phyloP scores from a whole-genome alignment of 2,888 invertebrate species.

The Eudemis profundana region DNA sequence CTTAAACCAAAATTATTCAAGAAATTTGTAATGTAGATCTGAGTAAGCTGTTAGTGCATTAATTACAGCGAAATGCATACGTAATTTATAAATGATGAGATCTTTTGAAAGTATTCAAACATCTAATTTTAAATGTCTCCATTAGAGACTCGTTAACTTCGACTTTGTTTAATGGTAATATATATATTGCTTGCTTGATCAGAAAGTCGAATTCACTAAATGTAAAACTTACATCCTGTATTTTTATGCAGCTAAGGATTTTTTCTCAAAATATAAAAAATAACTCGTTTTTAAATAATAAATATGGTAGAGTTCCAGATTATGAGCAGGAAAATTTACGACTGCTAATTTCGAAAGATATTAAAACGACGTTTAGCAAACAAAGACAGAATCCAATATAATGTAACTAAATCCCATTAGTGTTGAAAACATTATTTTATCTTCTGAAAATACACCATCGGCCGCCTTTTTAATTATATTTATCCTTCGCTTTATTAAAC shows the following conservation, averaged over 20 bases:
- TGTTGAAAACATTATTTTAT: constrained; percentile 12
- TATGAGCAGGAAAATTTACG: too few relatives aligned
- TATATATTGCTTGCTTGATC: too few relatives aligned
- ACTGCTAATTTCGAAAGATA: too few relatives aligned
- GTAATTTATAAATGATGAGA: neutral
- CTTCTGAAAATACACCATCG: constrained; percentile 48
- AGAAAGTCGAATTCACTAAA: too few relatives aligned
- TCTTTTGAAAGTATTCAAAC: neutral
- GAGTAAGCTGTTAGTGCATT: constrained; percentile 23
- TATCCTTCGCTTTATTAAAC: constrained; percentile 58
- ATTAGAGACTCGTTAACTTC: too few relatives aligned
- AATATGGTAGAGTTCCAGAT: too few relatives aligned
- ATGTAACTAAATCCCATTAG: constrained; percentile 9
- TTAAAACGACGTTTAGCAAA: neutral
- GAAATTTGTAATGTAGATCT: constrained; percentile 26
- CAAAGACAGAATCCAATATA: constrained; percentile 2
- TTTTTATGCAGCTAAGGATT: too few relatives aligned
- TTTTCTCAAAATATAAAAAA: too few relatives aligned
- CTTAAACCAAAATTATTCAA: constrained; percentile 17
- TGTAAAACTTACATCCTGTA: too few relatives aligned
- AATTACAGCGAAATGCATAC: constrained; percentile 13
- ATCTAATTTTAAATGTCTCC: too few relatives aligned
- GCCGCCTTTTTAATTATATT: constrained; percentile 67
- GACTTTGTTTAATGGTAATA: too few relatives aligned
- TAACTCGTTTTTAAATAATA: too few relatives aligned